Evolutionary conservation across 2,797 vertebrate genomes (phyloP), one percentile per base, ranked within the genome.

Genomic region (Channa striata): DNA sequence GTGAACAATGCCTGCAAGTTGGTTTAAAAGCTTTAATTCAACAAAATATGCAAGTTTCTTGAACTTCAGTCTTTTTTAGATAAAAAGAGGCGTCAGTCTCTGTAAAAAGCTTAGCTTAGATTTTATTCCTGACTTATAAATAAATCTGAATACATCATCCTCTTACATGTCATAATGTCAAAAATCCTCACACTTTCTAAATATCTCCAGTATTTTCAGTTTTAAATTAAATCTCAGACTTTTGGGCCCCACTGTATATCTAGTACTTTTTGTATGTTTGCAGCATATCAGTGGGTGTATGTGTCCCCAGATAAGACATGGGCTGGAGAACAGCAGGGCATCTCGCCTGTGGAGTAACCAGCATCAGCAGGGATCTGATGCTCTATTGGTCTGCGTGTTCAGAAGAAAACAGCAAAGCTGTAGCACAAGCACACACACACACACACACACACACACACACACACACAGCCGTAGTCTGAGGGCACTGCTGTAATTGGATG

Each of bases 401-500:
- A 57, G 50, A 12, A 9, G 17, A 21, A 43, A 57, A 54, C 43
- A 17, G 42, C 16, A 63, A 30, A 40, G 49, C 53, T 34, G n/a
- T 61, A 54, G 37, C 50, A 23, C 68, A 33, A 44, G 39, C 34
- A 62, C 51, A 63, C 66, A 40, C 43, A 42, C 17, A 36, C 20
- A 65, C 57, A 36, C 52, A 51, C 23, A 50, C 48, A 42, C 25
- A 30, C 61, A 43, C 60, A 50, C 6, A 2, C 54, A 73, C 60
- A 6, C 40, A 46, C 56, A 49, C 1, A 72, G 33, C 59, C 52
- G 25, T 13, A 43, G 63, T 84, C 78, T 64, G 70, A 76, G 81
- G 84, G 69, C 74, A 71, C 61, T 63, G 77, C 83, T 86, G 84
- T 91, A 92, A 91, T 93, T 90, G 89, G 89, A 92, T 87, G 87